Evolutionary conservation across 1,140 invertebrate genomes (phyloP).

Genomic region (Tigriopus japonicus): DNA sequence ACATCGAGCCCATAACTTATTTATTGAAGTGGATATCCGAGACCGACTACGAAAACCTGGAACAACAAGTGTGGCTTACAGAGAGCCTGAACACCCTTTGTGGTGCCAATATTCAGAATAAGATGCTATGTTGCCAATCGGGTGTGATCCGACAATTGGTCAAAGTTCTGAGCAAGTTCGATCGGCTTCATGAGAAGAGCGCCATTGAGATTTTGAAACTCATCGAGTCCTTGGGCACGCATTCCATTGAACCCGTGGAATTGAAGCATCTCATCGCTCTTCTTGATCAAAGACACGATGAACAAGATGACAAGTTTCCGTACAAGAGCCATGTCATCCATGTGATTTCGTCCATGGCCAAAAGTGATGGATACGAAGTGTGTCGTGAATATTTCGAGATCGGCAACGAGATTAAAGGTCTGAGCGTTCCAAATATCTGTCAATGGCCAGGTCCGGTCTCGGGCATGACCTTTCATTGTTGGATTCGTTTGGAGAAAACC

Average conservation of each 20-base stretch:
- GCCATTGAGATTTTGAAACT: slow-evolving; percentile 33
- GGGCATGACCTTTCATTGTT: slow-evolving; percentile 38
- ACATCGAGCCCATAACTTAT: slow-evolving; percentile 21
- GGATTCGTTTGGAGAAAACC: slow-evolving; percentile 32
- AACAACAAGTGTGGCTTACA: slow-evolving; percentile 24
- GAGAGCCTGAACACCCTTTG: slow-evolving; percentile 25
- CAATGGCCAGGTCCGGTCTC: slow-evolving; percentile 36
- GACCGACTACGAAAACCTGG: slow-evolving; percentile 22
- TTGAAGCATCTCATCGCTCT: slow-evolving; percentile 34
- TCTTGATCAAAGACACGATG: slow-evolving; percentile 21
- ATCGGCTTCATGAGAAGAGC: slow-evolving; percentile 22
- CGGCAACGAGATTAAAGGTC: slow-evolving; percentile 26
- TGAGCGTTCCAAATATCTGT: slow-evolving; percentile 30
- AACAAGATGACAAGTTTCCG: slow-evolving; percentile 25
- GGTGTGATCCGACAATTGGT: slow-evolving; percentile 28
- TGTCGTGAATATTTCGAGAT: slow-evolving; percentile 32
- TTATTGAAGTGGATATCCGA: slow-evolving; percentile 25
- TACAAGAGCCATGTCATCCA: slow-evolving; percentile 28
- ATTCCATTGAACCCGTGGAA: slow-evolving; percentile 36
- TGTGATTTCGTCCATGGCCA: slow-evolving; percentile 29
- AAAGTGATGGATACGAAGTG: slow-evolving; percentile 23
- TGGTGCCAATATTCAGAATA: slow-evolving; percentile 25
- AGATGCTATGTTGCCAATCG: slow-evolving; percentile 9
- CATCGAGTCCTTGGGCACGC: slow-evolving; percentile 34
- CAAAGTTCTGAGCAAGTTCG: slow-evolving; percentile 22